Evolutionary conservation across 1,140 invertebrate genomes (phyloP).

Genomic region (Nylanderia fulva): DNA sequence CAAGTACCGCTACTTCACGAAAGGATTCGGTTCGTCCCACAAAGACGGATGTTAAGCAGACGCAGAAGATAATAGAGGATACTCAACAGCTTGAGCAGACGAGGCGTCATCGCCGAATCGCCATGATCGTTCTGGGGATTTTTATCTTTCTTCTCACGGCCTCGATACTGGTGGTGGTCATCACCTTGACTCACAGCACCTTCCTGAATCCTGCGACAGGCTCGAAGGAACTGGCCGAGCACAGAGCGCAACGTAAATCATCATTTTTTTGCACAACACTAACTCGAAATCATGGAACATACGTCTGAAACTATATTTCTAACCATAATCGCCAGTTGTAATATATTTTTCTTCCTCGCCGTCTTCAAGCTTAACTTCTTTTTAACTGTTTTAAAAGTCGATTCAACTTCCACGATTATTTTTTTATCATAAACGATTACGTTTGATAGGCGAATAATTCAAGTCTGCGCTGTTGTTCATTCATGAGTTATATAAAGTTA

Average conservation of each 20-base stretch:
- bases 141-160: slow-evolving; percentile 89
- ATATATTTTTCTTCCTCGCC: neutral
- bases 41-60: slow-evolving; percentile 83
- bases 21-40: slow-evolving; percentile 83
- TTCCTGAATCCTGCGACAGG: slow-evolving; percentile 84
- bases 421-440: neutral
- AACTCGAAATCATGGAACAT: neutral
- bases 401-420: slow-evolving; percentile 23
- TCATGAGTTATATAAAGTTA: neutral
- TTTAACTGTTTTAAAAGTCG: neutral
- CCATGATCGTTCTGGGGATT: slow-evolving; percentile 88
- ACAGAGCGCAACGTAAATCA: slow-evolving; percentile 79
- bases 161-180: slow-evolving; percentile 89
- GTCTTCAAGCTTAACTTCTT: neutral
- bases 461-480: slow-evolving; percentile 6
- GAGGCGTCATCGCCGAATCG: slow-evolving; percentile 88
- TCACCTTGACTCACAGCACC: slow-evolving; percentile 89
- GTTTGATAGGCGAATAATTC: slow-evolving; percentile 15
- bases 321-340: too few relatives aligned
- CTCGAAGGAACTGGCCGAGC: slow-evolving; percentile 78
- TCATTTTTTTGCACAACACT: slow-evolving; percentile 5
- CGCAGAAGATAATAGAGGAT: slow-evolving; percentile 50
- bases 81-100: slow-evolving; percentile 84
- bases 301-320: neutral
- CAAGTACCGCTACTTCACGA: slow-evolving; percentile 67